Percentiles rank a stretch among this genome's conserved stretches.
Conservation (phyloP, 2,797 vertebrate species). For the Centropyge bicolor region DNA sequence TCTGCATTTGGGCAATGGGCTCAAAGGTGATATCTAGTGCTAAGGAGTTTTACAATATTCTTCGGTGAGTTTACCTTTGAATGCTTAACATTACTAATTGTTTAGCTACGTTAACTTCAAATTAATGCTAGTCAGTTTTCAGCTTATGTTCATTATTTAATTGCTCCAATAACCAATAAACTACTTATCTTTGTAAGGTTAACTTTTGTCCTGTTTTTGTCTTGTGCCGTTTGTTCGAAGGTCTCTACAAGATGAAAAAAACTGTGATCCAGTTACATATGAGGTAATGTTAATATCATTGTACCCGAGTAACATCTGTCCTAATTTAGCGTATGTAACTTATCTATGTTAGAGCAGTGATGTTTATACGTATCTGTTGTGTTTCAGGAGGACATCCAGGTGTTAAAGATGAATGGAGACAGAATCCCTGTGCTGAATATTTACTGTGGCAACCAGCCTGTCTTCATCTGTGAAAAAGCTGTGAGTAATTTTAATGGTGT, state of each 20-base stretch:
- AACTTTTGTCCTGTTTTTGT: not conserved
- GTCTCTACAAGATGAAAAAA: conserved; percentile 68
- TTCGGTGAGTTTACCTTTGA: conserved; percentile 74
- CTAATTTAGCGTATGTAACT: not conserved
- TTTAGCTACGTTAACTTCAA: not conserved
- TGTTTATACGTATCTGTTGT: not conserved
- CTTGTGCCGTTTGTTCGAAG: conserved; percentile 56
- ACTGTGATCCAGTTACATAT: conserved; percentile 44
- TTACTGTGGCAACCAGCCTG: conserved; percentile 75
- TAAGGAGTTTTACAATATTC: conserved; percentile 64
- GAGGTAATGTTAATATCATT: conserved; percentile 68
- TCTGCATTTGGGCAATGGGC: conserved; percentile 52
- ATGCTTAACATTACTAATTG: not conserved
- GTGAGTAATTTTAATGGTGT: conserved; percentile 79
- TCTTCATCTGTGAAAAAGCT: conserved; percentile 89
- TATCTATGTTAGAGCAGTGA: not conserved
- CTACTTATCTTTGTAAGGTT: not conserved
- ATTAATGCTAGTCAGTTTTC: not conserved
- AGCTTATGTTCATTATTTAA: not conserved
- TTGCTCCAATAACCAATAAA: not conserved
- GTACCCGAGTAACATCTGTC: too few species aligned
- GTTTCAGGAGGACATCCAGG: conserved; percentile 86
- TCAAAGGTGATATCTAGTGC: conserved; percentile 60
- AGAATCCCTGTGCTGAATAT: conserved; percentile 81
- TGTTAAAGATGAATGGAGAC: conserved; percentile 78